These are phyloP conservation scores for Hapalemur alaotrensis DNA, from an alignment of 2,797 vertebrate species.

Conservation along the genomic window DNA sequence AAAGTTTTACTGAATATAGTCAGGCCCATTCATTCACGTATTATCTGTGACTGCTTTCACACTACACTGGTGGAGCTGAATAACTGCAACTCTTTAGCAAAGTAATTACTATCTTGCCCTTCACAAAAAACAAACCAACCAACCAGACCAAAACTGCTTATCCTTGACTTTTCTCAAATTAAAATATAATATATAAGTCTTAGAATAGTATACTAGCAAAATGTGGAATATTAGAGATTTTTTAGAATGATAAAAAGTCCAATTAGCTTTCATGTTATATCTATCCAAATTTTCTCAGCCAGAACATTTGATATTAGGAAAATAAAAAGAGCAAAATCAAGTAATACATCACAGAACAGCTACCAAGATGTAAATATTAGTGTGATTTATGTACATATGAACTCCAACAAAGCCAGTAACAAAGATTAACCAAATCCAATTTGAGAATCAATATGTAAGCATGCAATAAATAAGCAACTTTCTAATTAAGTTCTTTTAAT, in stretches of 20 bases:
- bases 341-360: conserved; percentile 28
- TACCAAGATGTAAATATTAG: neutral
- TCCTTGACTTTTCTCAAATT: conserved; percentile 25
- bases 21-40: neutral
- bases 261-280: conserved; percentile 46
- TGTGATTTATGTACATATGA: conserved; percentile 36
- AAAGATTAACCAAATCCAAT: conserved; percentile 45
- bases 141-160: neutral
- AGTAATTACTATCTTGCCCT: neutral
- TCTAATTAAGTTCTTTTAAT: conserved; percentile 30
- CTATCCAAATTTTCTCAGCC: conserved; percentile 36
- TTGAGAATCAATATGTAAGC: conserved; percentile 32
- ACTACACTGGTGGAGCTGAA: neutral
- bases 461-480: conserved; percentile 57
- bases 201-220: conserved; percentile 17
- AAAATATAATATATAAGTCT: neutral
- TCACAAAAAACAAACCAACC: neutral
- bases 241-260: conserved; percentile 34
- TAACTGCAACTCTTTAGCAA: neutral
- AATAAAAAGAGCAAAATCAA: conserved; percentile 48
- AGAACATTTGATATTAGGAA: conserved; percentile 46
- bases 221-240: neutral
- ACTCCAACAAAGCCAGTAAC: conserved; percentile 17
- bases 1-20: neutral
- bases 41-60: neutral